Conservation (phyloP, 2,888 invertebrate species). For the Athalia cordata region DNA sequence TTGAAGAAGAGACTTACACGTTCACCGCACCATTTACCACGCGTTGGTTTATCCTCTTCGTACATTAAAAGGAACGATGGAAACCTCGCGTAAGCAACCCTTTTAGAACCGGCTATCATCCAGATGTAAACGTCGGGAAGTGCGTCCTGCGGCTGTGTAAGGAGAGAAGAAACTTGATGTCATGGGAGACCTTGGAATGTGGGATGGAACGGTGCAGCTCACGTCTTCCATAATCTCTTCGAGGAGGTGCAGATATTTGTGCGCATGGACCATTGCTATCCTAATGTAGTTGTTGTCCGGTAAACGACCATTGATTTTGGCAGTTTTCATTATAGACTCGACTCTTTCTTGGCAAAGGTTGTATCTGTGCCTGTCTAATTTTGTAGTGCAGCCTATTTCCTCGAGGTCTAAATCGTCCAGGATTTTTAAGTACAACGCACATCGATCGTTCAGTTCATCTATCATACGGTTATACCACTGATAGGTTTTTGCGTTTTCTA, state of each 20-base stretch:
- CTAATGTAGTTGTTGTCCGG: slow-evolving; percentile 63
- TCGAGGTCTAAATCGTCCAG: slow-evolving; percentile 57
- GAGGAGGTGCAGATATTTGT: slow-evolving; percentile 73
- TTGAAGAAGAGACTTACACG: slow-evolving; percentile 66
- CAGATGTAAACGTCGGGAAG: slow-evolving; percentile 78
- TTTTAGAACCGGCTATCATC: slow-evolving; percentile 75
- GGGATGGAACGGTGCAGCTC: slow-evolving; percentile 54
- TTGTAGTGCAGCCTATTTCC: slow-evolving; percentile 62
- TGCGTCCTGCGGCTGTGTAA: slow-evolving; percentile 75
- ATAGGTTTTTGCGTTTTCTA: slow-evolving; percentile 63
- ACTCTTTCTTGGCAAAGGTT: slow-evolving; percentile 64
- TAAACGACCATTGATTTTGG: slow-evolving; percentile 65
- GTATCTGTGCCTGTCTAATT: slow-evolving; percentile 65
- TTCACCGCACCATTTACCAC: slow-evolving; percentile 75
- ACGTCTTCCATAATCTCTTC: slow-evolving; percentile 74
- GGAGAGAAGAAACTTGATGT: slow-evolving; percentile 22
- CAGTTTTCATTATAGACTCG: slow-evolving; percentile 61
- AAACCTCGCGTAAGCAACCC: slow-evolving; percentile 76
- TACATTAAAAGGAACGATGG: slow-evolving; percentile 74
- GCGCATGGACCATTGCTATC: slow-evolving; percentile 68
- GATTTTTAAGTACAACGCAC: slow-evolving; percentile 71
- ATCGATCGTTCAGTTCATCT: slow-evolving; percentile 63
- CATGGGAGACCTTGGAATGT: neutral
- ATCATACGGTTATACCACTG: slow-evolving; percentile 67
- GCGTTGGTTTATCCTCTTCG: slow-evolving; percentile 72